Base-by-base conservation (phyloP, 2,797 vertebrate genomes). In the Sciaenops ocellatus region DNA sequence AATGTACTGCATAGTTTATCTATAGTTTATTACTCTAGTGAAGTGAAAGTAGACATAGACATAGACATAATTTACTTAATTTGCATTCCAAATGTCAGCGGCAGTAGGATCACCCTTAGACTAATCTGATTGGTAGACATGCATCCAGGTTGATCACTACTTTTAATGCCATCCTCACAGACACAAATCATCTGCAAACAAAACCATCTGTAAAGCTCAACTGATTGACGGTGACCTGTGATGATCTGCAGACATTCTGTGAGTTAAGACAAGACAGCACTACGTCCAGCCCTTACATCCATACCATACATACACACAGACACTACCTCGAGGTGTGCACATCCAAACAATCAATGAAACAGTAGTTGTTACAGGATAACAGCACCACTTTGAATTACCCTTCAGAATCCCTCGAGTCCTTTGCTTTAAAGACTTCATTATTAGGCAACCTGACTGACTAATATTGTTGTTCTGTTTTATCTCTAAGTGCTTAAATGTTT, bases 401-500 rank as follows among this genome's bases (percentile, higher is more conserved):
- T 8, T 38, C 34, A 38, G 34, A 38, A 38, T 38, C 34, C 9
- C 34, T 38, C 8, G 8, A 38, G 34, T 26, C 30, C 6, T 5
- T 41, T 18, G 9, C 54, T 60, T 70, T 73, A 16, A 50, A 73
- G 52, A 18, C 13, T 42, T 62, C 44, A 72, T 24, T 13, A 51
- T 38, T 55, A 38, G 28, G 47, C n/a, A 2, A 59, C 30, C 26
- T 38, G 44, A 46, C 12, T 22, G 34, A 28, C 12, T 26, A 38
- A 38, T 38, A 38, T 2, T 2, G 12, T 20, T 52, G 61, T 20
- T 66, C 56, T 41, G 22, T 47, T 60, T 34, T 34, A 10, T 46
- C n/a, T 34, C 8, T 38, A 38, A 26, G 11, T 52, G 18, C 51
- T 16, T 44, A 10, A 24, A 34, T 34, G 28, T 56, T 52, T 20